These are phyloP conservation scores for Anastrepha obliqua DNA, from an alignment of 1,140 invertebrate genomes.

Conservation along the genomic window DNA sequence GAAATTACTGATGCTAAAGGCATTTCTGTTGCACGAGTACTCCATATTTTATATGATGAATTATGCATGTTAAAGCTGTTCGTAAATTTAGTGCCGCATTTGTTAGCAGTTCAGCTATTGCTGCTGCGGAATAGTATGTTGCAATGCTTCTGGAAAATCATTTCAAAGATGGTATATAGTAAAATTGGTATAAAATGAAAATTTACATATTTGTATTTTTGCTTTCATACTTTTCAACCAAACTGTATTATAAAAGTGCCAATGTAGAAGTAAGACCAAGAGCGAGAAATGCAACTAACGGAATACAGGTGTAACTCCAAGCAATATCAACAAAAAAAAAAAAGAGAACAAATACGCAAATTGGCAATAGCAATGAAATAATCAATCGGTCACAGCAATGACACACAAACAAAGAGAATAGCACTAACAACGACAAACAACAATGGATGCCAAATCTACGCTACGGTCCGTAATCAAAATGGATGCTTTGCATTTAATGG, in stretches of 20 bases:
- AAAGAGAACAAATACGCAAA: neutral
- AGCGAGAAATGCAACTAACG: neutral
- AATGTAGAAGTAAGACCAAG: neutral
- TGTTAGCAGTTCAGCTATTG: too few relatives aligned
- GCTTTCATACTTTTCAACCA: too few relatives aligned
- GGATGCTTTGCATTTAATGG: constrained; percentile 32
- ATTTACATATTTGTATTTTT: too few relatives aligned
- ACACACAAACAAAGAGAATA: neutral
- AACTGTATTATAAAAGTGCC: neutral
- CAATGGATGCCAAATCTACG: neutral
- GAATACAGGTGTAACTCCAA: neutral
- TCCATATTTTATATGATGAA: too few relatives aligned
- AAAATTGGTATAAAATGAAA: too few relatives aligned
- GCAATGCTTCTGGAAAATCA: too few relatives aligned
- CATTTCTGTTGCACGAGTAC: too few relatives aligned
- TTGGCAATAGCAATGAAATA: constrained; percentile 23
- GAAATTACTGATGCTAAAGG: too few relatives aligned
- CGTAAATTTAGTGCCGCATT: too few relatives aligned
- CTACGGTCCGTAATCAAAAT: neutral
- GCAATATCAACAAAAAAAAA: neutral
- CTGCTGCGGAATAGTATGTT: too few relatives aligned
- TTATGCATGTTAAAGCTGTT: too few relatives aligned
- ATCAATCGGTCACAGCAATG: constrained; percentile 21
- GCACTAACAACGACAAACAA: neutral
- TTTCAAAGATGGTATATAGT: too few relatives aligned